phyloP scores from a whole-genome alignment of 1,140 invertebrate species.

The Hetaerina americana region DNA sequence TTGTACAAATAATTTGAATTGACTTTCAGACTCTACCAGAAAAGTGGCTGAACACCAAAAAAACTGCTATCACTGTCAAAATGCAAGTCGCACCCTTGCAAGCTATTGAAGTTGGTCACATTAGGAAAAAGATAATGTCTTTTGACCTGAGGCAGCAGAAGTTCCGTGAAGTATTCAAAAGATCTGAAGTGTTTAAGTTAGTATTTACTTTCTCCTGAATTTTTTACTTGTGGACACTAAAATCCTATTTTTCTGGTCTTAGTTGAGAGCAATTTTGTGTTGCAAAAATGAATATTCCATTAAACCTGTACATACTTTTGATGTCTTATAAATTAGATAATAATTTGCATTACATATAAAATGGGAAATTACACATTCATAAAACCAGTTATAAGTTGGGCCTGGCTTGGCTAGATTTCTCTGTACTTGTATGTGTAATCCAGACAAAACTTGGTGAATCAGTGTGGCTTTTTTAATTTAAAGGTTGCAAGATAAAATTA shows the following conservation, averaged over 20 bases:
- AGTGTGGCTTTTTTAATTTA: no score
- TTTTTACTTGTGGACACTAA: no score
- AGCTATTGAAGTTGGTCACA: conserved; percentile 48
- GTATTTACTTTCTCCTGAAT: no score
- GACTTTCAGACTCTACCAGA: conserved; percentile 70
- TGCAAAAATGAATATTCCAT: not conserved
- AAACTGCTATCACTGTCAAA: conserved; percentile 66
- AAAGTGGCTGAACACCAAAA: conserved; percentile 78
- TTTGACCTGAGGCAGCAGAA: conserved; percentile 67
- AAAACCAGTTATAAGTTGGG: not conserved
- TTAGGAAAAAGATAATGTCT: conserved; percentile 51
- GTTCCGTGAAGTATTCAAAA: conserved; percentile 61
- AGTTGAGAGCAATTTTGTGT: not conserved
- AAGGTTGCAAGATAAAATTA: no score
- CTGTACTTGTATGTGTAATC: no score
- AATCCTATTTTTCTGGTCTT: not conserved
- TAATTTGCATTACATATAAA: not conserved
- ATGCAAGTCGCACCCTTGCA: conserved; percentile 69
- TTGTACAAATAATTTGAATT: no score
- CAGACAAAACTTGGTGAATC: no score
- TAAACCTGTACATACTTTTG: not conserved
- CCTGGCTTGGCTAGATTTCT: no score
- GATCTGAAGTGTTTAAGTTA: conserved; percentile 50
- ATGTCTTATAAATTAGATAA: not conserved
- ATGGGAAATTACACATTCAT: not conserved